A percentile compares a stretch with the other conserved stretches of the same genome.
These are phyloP conservation scores for Cygnus atratus DNA, from an alignment of 2,113 vertebrate species.

Conservation along the genomic window DNA sequence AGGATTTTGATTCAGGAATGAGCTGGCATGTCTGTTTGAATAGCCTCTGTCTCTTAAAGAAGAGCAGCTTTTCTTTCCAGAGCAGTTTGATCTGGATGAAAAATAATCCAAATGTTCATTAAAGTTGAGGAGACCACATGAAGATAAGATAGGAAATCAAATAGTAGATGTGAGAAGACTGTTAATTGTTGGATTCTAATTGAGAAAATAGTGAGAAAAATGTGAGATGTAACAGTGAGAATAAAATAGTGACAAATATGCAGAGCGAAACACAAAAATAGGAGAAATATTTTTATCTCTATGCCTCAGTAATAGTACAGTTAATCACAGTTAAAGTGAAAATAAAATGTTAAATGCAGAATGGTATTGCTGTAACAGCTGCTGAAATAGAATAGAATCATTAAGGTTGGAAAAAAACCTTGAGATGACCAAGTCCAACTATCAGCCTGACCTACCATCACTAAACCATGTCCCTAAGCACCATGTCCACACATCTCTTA, in stretches of 20 bases:
- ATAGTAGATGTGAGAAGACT: not conserved
- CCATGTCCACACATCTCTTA: not conserved
- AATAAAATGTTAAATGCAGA: not conserved
- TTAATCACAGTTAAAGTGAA: not conserved
- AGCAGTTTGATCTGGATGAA: not conserved
- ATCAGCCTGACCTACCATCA: not conserved
- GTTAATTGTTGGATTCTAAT: not conserved
- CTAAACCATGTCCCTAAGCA: not conserved
- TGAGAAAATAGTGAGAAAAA: not conserved
- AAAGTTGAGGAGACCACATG: not conserved
- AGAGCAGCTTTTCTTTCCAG: not conserved
- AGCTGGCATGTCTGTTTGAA: not conserved
- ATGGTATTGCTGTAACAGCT: not conserved
- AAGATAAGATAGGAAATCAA: not conserved
- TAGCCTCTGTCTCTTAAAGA: not conserved
- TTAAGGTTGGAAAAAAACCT: not conserved
- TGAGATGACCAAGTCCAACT: not conserved
- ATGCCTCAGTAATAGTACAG: not conserved
- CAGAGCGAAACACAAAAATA: not conserved
- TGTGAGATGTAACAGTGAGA: rapidly evolving
- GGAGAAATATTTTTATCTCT: not conserved
- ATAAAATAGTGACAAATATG: not conserved
- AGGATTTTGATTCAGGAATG: not conserved
- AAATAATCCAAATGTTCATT: not conserved
- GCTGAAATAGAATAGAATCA: not conserved